These are phyloP conservation scores for Mythimna lalbum DNA, from an alignment of 2,888 invertebrate genomes.

Conservation along the genomic window DNA sequence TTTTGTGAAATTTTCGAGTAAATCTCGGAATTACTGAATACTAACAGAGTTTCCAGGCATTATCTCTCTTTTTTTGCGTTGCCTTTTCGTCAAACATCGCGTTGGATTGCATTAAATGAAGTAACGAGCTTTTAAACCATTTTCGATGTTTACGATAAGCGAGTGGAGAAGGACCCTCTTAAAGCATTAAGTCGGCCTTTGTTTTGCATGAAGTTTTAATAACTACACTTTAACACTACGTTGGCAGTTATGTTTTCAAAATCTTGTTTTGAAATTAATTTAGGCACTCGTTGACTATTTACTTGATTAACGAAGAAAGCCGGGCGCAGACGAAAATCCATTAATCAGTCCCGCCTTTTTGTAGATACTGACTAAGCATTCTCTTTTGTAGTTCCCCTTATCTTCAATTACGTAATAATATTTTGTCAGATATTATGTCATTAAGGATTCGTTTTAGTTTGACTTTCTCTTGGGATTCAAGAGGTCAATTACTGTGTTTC, in stretches of 20 bases:
- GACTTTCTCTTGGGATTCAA: neutral
- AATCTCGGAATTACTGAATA: too few relatives aligned
- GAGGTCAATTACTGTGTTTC: neutral
- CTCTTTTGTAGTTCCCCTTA: constrained; percentile 52
- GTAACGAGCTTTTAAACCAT: too few relatives aligned
- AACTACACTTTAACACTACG: constrained; percentile 25
- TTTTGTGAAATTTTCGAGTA: too few relatives aligned
- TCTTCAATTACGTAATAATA: constrained; percentile 47
- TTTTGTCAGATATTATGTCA: constrained; percentile 45
- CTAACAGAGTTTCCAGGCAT: too few relatives aligned
- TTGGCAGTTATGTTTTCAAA: constrained; percentile 4
- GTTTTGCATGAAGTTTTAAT: too few relatives aligned
- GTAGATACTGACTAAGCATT: constrained; percentile 53
- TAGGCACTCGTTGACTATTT: constrained; percentile 45
- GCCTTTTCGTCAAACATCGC: too few relatives aligned
- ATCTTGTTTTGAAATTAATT: constrained; percentile 54
- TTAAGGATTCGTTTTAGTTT: constrained; percentile 24
- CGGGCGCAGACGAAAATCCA: constrained; percentile 52
- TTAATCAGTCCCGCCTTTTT: constrained; percentile 62
- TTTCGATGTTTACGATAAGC: too few relatives aligned
- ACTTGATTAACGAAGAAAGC: constrained; percentile 57
- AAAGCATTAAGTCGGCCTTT: too few relatives aligned
- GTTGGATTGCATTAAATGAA: too few relatives aligned
- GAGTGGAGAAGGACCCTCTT: too few relatives aligned
- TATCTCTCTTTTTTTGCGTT: too few relatives aligned